Evolutionary conservation across 1,140 invertebrate species (phyloP).

Genomic region (Danaus plexippus): DNA sequence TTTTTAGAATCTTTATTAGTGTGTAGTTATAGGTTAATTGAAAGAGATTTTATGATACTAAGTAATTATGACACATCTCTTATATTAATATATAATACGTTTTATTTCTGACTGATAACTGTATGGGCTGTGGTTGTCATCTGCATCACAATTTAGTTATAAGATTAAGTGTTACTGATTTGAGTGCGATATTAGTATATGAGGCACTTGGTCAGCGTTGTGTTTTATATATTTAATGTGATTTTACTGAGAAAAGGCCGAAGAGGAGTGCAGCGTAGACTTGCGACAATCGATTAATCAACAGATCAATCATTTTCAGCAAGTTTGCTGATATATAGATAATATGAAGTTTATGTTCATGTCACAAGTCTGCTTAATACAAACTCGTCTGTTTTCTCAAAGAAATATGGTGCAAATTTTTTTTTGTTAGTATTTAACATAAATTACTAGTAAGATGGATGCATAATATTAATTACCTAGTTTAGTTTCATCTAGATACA

Average conservation of each 20-base stretch:
- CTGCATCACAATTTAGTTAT: conserved; percentile 45
- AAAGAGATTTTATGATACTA: conserved; percentile 34
- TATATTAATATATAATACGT: conserved; percentile 14
- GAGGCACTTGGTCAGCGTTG: conserved; percentile 2
- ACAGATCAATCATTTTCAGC: not conserved
- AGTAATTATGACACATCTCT: conserved; percentile 24
- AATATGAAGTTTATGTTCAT: not conserved
- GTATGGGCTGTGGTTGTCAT: conserved; percentile 54
- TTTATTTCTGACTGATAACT: conserved; percentile 21
- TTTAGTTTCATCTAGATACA: conserved; percentile 5
- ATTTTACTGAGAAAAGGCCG: conserved; percentile 1
- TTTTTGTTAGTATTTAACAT: conserved; percentile 7
- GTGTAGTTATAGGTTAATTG: conserved; percentile 37
- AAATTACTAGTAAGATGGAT: not conserved
- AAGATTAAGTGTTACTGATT: conserved; percentile 13
- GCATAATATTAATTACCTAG: conserved; percentile 1
- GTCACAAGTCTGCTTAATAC: not conserved
- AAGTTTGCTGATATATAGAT: not conserved
- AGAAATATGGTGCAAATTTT: conserved; percentile 21
- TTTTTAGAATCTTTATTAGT: conserved; percentile 47
- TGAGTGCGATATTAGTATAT: not conserved
- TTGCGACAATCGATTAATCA: not conserved
- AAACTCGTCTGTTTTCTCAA: conserved; percentile 7
- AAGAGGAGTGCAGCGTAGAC: not conserved
- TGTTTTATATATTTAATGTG: conserved; percentile 10